Evolutionary conservation across 2,888 invertebrate species (phyloP), one percentile per base, ranked within the genome.

Genomic region (Phalera bucephala): DNA sequence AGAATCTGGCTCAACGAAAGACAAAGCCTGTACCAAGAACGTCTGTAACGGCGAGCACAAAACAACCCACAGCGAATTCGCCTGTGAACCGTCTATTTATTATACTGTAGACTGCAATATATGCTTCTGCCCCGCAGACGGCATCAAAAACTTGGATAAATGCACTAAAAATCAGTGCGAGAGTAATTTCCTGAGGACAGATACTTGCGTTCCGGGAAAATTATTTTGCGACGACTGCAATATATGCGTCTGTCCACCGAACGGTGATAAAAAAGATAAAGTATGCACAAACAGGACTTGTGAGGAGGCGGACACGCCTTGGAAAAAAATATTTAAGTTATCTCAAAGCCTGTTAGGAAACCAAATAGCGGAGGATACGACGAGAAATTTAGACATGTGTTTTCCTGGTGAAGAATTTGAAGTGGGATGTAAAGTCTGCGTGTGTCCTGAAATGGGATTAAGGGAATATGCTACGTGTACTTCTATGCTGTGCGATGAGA

Each of bases 121-220:
- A 8, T 89, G 89, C 52, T 74, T 64, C 22, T 89, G 89, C 34
- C 79, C 80, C 0, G 49, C 47, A 3, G 77, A 80, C 33, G 89
- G 89, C 0, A 35, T 80, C 0, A 87, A 87, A 49, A 87, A 88
- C 37, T 68, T 88, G 0, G 74, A 68, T 0, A 80, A 73, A 45
- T 91, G 91, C 47, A 87, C 90, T 0, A 80, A 82, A 36, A 78
- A 80, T 43, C 60, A 72, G 2, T 91, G 91, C 31, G 80, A 83
- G 28, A 69, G 66, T 36, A 74, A 58, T 36, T 78, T 74, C 19
- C 41, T 87, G 9, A 68, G 87, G 14, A 63, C 82, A 12, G 71
- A 71, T 10, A 43, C 50, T 0, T 88, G 88, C 33, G 44, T 59
- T 1, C 71, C 89, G 0, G 85, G 85, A 0, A 70, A 76, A 10